These are phyloP conservation scores for Eilema griseolum DNA, from an alignment of 2,888 invertebrate species.

Conservation along the genomic window DNA sequence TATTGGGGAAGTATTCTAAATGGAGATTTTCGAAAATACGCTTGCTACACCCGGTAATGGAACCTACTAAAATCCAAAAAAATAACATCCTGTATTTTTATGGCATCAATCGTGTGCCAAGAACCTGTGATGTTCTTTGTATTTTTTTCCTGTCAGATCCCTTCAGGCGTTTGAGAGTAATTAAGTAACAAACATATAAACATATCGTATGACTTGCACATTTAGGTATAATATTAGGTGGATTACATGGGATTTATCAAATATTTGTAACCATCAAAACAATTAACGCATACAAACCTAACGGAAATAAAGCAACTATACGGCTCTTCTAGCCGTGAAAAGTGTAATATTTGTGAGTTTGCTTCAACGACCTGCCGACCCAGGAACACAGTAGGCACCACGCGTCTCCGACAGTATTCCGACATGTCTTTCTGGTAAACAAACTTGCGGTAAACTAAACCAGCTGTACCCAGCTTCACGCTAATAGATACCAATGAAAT, in stretches of 20 bases:
- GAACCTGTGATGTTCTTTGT: too few relatives aligned
- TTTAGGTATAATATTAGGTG: too few relatives aligned
- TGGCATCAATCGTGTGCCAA: too few relatives aligned
- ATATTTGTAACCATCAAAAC: not conserved
- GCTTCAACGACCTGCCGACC: slow-evolving; percentile 71
- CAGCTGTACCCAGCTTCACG: slow-evolving; percentile 27
- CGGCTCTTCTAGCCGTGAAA: slow-evolving; percentile 70
- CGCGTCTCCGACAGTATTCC: slow-evolving; percentile 74
- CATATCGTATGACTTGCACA: too few relatives aligned
- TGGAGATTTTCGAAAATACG: too few relatives aligned
- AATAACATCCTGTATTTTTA: too few relatives aligned
- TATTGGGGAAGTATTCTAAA: too few relatives aligned
- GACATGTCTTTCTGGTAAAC: slow-evolving; percentile 74
- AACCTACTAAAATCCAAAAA: too few relatives aligned
- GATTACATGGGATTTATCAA: not conserved
- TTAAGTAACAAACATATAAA: too few relatives aligned
- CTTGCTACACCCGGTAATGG: too few relatives aligned
- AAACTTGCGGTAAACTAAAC: slow-evolving; percentile 50
- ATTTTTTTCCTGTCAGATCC: too few relatives aligned
- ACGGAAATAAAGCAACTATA: slow-evolving; percentile 77
- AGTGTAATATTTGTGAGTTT: slow-evolving; percentile 71
- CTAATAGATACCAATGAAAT: slow-evolving; percentile 23
- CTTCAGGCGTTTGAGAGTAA: too few relatives aligned
- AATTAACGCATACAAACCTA: slow-evolving; percentile 58
- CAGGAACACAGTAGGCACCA: slow-evolving; percentile 76